Evolutionary conservation across 2,797 vertebrate species (phyloP).

Genomic region (Sternarchorhynchus goeldii): DNA sequence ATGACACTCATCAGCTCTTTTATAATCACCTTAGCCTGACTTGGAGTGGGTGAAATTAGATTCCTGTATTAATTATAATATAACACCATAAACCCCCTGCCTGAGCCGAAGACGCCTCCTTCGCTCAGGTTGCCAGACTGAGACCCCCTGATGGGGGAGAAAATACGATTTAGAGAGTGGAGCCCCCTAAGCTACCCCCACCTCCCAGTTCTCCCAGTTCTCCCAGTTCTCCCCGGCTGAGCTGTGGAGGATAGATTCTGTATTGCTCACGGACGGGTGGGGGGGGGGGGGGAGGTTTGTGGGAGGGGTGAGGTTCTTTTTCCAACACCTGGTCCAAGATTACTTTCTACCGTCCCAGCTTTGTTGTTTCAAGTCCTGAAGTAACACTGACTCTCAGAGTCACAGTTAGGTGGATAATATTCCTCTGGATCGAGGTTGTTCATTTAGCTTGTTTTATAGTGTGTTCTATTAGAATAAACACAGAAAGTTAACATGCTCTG

Average conservation of each 20-base stretch:
- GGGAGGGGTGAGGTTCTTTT: constrained; percentile 21
- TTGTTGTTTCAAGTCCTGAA: constrained; percentile 33
- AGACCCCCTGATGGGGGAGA: constrained; percentile 68
- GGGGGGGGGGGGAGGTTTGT: not conserved
- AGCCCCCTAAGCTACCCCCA: constrained; percentile 52
- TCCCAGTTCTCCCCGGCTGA: constrained; percentile 58
- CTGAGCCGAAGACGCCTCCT: constrained; percentile 63
- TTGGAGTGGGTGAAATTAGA: constrained; percentile 70
- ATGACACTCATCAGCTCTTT: constrained; percentile 65
- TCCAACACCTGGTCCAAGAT: constrained; percentile 14
- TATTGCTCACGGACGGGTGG: constrained; percentile 27
- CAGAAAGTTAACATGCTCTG: no score
- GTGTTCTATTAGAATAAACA: no score
- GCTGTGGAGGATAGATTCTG: constrained; percentile 56
- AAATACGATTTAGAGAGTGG: constrained; percentile 68
- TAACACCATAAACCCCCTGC: constrained; percentile 67
- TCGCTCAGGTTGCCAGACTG: constrained; percentile 60
- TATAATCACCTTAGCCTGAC: constrained; percentile 68
- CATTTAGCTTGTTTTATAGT: no score
- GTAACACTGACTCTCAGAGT: constrained; percentile 2
- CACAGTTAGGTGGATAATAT: no score
- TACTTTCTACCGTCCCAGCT: constrained; percentile 46
- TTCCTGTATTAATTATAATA: constrained; percentile 75
- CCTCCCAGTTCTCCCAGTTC: constrained; percentile 50
- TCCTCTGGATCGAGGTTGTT: no score